Percentiles rank a stretch among this genome's conserved stretches.
These are phyloP conservation scores for Holothuria glaberrima DNA, from an alignment of 35 echinoderm and acorn worm species.

Conservation along the genomic window DNA sequence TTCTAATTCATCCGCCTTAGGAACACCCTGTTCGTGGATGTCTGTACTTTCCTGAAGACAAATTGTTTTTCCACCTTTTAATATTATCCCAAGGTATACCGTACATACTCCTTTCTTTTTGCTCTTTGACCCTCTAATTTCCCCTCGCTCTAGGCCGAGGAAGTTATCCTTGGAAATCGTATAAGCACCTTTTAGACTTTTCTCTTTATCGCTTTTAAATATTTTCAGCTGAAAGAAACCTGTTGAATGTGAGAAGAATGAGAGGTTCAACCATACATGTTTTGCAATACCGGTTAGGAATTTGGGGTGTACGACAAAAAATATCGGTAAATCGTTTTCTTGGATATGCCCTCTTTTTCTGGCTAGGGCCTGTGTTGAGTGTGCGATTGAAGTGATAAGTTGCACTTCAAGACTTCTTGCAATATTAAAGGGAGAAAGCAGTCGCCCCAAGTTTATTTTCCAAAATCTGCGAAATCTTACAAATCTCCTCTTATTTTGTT, in stretches of 20 bases:
- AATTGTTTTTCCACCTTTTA: slow-evolving; percentile 47
- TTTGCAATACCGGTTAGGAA: too few species aligned
- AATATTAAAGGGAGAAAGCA: too few species aligned
- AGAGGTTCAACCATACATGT: not conserved
- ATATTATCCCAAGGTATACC: slow-evolving; percentile 41
- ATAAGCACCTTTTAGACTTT: slow-evolving; percentile 39
- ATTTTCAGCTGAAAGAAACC: slow-evolving; percentile 60
- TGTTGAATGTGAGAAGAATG: not conserved
- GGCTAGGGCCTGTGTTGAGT: too few species aligned
- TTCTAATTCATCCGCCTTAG: slow-evolving; percentile 22
- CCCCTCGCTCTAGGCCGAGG: slow-evolving; percentile 45
- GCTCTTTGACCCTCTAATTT: slow-evolving; percentile 9
- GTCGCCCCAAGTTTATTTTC: too few species aligned
- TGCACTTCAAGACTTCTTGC: not conserved
- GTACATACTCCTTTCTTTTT: slow-evolving; percentile 8
- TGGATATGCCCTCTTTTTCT: too few species aligned
- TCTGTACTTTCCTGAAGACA: slow-evolving; percentile 42
- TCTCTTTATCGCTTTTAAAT: slow-evolving; percentile 59
- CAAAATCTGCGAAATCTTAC: too few species aligned
- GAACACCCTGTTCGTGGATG: slow-evolving; percentile 21
- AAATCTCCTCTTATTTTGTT: too few species aligned
- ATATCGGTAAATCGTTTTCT: too few species aligned
- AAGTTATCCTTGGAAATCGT: slow-evolving; percentile 54
- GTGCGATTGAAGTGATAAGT: too few species aligned
- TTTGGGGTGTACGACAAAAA: too few species aligned